These are phyloP conservation scores for Phenganax marumi DNA, from an alignment of 92 coral and sea anemone genomes.

Conservation along the genomic window DNA sequence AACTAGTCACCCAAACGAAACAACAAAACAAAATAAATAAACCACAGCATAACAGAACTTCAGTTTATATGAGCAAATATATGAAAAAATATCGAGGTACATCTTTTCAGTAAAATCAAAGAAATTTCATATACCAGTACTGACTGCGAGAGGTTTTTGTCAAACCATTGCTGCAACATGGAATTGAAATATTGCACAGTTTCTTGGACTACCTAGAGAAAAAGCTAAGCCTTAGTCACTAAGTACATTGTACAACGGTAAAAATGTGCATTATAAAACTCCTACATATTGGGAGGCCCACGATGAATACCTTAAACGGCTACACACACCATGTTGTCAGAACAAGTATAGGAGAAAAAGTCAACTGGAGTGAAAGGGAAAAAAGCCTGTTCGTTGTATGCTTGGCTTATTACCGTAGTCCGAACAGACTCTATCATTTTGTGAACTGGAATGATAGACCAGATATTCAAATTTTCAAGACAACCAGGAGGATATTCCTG, in stretches of 20 bases:
- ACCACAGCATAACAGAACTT: no score
- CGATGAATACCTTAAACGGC: no score
- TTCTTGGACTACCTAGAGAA: slow-evolving; percentile 4
- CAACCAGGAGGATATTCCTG: slow-evolving; percentile 68
- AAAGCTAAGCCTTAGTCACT: background rate
- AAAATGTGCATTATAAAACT: background rate
- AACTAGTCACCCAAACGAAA: background rate
- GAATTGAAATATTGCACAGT: background rate
- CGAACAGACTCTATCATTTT: slow-evolving; percentile 57
- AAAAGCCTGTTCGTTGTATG: no score
- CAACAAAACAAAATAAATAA: background rate
- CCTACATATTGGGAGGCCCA: no score
- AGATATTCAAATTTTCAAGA: slow-evolving; percentile 62
- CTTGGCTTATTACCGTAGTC: slow-evolving; percentile 43
- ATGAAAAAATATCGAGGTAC: no score
- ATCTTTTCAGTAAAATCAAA: background rate
- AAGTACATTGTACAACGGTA: background rate
- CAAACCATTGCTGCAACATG: slow-evolving; percentile 20
- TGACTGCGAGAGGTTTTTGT: slow-evolving; percentile 12
- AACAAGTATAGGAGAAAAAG: no score
- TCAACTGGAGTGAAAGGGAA: no score
- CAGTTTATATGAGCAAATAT: no score
- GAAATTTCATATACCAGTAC: slow-evolving; percentile 6
- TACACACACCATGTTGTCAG: no score
- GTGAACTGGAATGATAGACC: slow-evolving; percentile 76